These are phyloP conservation scores for Cyprinella venusta DNA, from an alignment of 2,797 vertebrate species.

Conservation along the genomic window DNA sequence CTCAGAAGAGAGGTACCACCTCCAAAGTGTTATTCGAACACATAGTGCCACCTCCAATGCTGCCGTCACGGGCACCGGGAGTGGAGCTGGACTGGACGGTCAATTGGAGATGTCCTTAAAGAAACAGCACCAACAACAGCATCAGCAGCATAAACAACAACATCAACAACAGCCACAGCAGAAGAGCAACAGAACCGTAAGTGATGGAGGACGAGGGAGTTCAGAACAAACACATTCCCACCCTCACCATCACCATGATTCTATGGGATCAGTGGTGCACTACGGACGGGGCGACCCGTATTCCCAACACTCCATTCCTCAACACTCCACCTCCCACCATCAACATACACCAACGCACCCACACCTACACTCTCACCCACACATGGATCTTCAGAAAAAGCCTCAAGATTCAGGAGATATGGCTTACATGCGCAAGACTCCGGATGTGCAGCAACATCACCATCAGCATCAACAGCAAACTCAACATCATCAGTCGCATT, in stretches of 20 bases:
- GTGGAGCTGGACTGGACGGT: conserved; percentile 84
- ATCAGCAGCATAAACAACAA: conserved; percentile 66
- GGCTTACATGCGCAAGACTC: conserved; percentile 80
- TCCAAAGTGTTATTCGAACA: conserved; percentile 94
- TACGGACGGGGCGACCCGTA: conserved; percentile 81
- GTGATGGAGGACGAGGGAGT: conserved; percentile 65
- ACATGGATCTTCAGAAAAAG: conserved; percentile 89
- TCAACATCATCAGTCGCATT: conserved; percentile 75
- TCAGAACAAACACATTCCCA: conserved; percentile 79
- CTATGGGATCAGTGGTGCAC: conserved; percentile 88
- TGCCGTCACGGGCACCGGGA: conserved; percentile 72
- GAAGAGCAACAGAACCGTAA: conserved; percentile 81
- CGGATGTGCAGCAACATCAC: conserved; percentile 76
- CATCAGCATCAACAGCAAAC: conserved; percentile 72
- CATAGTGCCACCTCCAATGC: conserved; percentile 81
- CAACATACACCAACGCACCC: conserved; percentile 76
- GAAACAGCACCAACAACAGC: conserved; percentile 73
- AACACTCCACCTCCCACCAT: conserved; percentile 82
- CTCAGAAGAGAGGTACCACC: conserved; percentile 89
- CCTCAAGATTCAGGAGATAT: conserved; percentile 81
- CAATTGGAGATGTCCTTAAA: conserved; percentile 90
- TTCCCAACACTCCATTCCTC: conserved; percentile 77
- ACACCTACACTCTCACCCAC: conserved; percentile 77
- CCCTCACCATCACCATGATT: conserved; percentile 84
- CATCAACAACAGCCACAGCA: conserved; percentile 73